Base-by-base conservation (phyloP, 2,797 vertebrate species). In the Cryptoblepharus egeriae region DNA sequence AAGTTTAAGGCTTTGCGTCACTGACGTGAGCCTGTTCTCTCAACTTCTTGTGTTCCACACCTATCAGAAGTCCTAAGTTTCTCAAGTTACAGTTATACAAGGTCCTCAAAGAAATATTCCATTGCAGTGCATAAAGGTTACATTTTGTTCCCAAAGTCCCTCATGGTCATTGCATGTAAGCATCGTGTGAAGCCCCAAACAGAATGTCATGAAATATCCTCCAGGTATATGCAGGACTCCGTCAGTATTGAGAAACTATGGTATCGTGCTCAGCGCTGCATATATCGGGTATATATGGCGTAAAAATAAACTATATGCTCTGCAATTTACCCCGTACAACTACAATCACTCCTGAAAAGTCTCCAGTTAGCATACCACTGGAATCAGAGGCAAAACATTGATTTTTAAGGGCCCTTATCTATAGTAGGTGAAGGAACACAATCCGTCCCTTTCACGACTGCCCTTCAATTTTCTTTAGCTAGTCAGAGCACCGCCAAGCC, bases 381-480 rank as follows among this genome's bases (percentile, higher is more conserved):
- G 69, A 70, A 60, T 70, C 55, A 26, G 8, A n/a, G n/a, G 26
- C 13, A 76, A 76, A 69, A 61, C 60, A 39, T 42, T 63, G 39
- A 24, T 24, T 57, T 77, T 70, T 63, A 37, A 71, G 2, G n/a
- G 22, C 37, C 57, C 71, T 67, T 28, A 65, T 3, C 6, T 28
- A 72, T n/a, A 20, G 58, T 52, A 49, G 61, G 60, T 45, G 39
- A 70, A 68, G 64, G 5, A 79, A 79, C 87, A 77, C 49, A 18
- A 10, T 76, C 74, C 20, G 82, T 72, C 16, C 52, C 52, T 13
- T 71, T 52, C 30, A n/a, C 3, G 11, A 87, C 63, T 86, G 16
- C 28, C 49, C 74, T 64, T 26, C 7, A 39, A 42, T 22, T 70
- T 75, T 82, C 88, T 87, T 80, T 39, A 84, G 69, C 82, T 52